Evolutionary conservation across 2,888 invertebrate genomes (phyloP).

Genomic region (Amphimallon solstitiale): DNA sequence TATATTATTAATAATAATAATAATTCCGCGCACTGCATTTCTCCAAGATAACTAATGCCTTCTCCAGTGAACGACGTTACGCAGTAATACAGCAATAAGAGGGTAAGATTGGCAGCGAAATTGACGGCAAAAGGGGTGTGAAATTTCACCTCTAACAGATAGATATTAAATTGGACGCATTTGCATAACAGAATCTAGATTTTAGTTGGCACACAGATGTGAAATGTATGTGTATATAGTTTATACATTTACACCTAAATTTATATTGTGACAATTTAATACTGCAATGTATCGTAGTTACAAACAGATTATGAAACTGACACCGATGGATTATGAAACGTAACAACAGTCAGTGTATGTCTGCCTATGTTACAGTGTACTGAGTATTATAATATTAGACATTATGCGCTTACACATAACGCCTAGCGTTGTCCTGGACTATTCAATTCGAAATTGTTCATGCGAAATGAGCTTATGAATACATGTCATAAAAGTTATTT

Average conservation of each 20-base stretch:
- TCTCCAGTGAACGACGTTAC: conserved; percentile 16
- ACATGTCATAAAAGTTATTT: conserved; percentile 14
- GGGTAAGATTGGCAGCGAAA: neutral
- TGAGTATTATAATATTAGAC: too few relatives aligned
- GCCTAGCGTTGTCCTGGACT: neutral
- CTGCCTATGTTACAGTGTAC: neutral
- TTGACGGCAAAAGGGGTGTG: neutral
- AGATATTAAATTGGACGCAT: conserved; percentile 15
- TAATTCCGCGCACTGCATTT: neutral
- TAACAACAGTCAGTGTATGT: conserved; percentile 11
- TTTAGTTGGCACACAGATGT: conserved; percentile 31
- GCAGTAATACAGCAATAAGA: neutral
- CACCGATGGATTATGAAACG: conserved; percentile 51
- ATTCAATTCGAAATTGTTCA: conserved; percentile 28
- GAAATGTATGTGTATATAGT: neutral
- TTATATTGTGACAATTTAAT: conserved; percentile 55
- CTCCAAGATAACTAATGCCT: conserved; percentile 1
- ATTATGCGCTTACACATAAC: too few relatives aligned
- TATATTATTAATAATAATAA: conserved; percentile 8
- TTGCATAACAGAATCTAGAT: conserved; percentile 20
- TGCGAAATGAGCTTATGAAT: conserved; percentile 28
- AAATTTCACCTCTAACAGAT: neutral
- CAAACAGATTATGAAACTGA: conserved; percentile 54
- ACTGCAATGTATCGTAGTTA: conserved; percentile 51
- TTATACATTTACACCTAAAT: conserved; percentile 44